Evolutionary conservation across 2,797 vertebrate genomes (phyloP).

Genomic region (Parotocinclus haroldoi): DNA sequence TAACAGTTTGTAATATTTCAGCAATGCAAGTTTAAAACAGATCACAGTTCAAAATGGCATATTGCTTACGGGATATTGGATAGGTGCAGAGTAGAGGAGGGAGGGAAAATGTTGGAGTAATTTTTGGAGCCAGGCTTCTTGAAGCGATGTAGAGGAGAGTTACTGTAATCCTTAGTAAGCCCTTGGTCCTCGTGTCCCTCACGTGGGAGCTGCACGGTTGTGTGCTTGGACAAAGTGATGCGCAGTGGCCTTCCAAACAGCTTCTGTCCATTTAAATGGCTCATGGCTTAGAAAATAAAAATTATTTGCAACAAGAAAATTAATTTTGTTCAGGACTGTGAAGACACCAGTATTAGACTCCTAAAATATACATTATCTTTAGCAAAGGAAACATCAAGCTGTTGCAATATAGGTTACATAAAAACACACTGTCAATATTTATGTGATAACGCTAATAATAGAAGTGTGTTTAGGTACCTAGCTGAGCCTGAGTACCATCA

Average conservation of each 20-base stretch:
- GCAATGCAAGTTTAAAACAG: too few relatives aligned
- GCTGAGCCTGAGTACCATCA: constrained; percentile 92
- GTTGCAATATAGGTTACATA: too few relatives aligned
- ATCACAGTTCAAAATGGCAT: too few relatives aligned
- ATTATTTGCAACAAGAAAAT: too few relatives aligned
- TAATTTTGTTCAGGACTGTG: too few relatives aligned
- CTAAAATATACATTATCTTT: too few relatives aligned
- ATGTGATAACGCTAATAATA: too few relatives aligned
- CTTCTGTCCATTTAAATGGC: constrained; percentile 91
- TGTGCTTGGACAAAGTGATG: constrained; percentile 91
- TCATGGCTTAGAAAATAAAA: constrained; percentile 94
- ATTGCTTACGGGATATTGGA: constrained; percentile 95
- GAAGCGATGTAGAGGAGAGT: constrained; percentile 92
- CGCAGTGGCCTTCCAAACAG: constrained; percentile 87
- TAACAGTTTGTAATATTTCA: too few relatives aligned
- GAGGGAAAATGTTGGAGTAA: constrained; percentile 97
- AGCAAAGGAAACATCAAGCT: too few relatives aligned
- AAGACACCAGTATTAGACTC: not conserved
- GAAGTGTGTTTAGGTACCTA: constrained; percentile 83
- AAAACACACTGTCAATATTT: too few relatives aligned
- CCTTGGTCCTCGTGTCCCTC: constrained; percentile 95
- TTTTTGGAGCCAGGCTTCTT: constrained; percentile 98
- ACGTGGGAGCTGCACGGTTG: constrained; percentile 89
- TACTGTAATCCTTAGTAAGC: constrained; percentile 91
- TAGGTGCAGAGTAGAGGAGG: constrained; percentile 93